Evolutionary conservation across 37 sponge, comb jelly and placozoan genomes (phyloP), one percentile per base, ranked within the genome.

Genomic region (Crambe crambe): DNA sequence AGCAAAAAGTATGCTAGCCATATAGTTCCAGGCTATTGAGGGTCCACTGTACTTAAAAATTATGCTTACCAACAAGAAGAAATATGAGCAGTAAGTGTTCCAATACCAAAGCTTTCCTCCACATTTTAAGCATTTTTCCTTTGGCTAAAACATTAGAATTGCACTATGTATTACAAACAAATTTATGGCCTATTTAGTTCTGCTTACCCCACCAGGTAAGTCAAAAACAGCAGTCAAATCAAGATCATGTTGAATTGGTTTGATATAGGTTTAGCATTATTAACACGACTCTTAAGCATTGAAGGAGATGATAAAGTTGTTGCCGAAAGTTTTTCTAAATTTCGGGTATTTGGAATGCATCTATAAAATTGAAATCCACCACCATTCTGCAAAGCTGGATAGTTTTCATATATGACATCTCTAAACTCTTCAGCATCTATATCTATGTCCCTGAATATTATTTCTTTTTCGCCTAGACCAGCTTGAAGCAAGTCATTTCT

Each of bases 391-490:
- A 79, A 57, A 34, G 25, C 15, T 32, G 79, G 79, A 68, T 34
- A 87, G 9, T 36, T 56, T 20, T 38, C 62, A 1, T 29, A 69
- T 44, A 87, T n/a, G 43, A 74, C 23, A 69, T 80, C 82, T 29
- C 72, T 34, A 76, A 87, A 87, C 26, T 80, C 68, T 27, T 73
- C 70, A 12, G 75, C 70, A 51, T 25, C 39, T 3, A 58, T 9
- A 61, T 77, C 38, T 18, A 85, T 35, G 38, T 6, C 74, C n/a
- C n/a, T n/a, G n/a, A n/a, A n/a, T n/a, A n/a, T n/a, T 34, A 87
- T 80, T 32, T 70, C 76, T 58, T 87, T 80, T 35, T 76, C 88
- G 15, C 88, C 88, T 56, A 87, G 41, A 9, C 82, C 88, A 32
- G 88, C 82, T 57, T 68, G 22, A 54, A 76, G 47, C 9, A 87